These are phyloP conservation scores for Anoplolepis gracilipes DNA, from an alignment of 1,140 invertebrate species.

Conservation along the genomic window DNA sequence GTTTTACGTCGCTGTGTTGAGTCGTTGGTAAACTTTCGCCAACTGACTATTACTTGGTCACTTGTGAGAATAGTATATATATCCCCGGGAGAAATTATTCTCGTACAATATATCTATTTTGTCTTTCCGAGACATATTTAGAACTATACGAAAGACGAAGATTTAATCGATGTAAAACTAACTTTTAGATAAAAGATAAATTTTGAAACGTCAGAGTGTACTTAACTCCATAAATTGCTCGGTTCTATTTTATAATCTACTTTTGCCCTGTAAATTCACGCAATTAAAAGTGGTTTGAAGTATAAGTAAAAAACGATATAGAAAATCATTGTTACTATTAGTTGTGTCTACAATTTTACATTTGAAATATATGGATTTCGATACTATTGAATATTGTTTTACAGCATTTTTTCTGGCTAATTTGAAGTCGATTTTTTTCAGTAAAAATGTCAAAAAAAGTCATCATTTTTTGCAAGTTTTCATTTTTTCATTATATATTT, in stretches of 20 bases:
- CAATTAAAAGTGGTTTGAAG: conserved; percentile 8
- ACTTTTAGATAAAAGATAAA: background rate
- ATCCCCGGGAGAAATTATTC: conserved; percentile 74
- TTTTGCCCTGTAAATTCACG: background rate
- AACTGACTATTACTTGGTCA: conserved; percentile 58
- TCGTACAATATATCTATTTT: conserved; percentile 24
- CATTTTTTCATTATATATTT: too few species aligned
- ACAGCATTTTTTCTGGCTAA: too few species aligned
- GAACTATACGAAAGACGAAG: conserved; percentile 45
- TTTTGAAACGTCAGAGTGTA: background rate
- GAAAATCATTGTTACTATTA: conserved; percentile 13
- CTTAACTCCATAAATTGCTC: conserved; percentile 35
- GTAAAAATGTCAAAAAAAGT: too few species aligned
- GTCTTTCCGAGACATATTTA: background rate
- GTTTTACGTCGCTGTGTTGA: conserved; percentile 65
- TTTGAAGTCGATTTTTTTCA: too few species aligned
- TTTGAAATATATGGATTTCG: background rate
- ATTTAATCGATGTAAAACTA: conserved; percentile 25
- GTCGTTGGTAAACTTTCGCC: conserved; percentile 69
- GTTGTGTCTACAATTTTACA: background rate
- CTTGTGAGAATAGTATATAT: conserved; percentile 62
- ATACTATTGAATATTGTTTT: too few species aligned
- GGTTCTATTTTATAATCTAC: conserved; percentile 25
- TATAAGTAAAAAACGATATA: background rate
- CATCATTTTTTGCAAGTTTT: too few species aligned